Evolutionary conservation across 1,140 invertebrate genomes (phyloP).

Genomic region (Brachionus paranguensis): DNA sequence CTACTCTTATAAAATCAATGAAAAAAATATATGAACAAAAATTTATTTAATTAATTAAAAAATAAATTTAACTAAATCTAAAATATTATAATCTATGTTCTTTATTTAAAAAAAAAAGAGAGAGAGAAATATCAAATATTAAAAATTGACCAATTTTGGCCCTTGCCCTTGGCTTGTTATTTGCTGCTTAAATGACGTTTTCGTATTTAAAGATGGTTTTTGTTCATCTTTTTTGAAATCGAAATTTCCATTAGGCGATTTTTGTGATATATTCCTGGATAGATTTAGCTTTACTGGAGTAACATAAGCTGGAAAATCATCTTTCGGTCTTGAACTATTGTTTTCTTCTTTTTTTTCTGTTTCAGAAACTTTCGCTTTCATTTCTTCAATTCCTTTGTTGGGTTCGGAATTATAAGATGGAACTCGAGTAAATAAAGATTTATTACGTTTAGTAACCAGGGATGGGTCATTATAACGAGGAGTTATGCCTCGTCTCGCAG

Average conservation of each 20-base stretch:
- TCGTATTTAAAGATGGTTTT: not conserved
- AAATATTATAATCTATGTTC: not conserved
- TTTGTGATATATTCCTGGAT: not conserved
- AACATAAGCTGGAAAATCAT: not conserved
- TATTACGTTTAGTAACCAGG: not conserved
- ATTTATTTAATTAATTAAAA: not conserved
- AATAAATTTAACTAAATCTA: not conserved
- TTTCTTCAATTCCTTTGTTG: not conserved
- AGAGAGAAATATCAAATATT: not conserved
- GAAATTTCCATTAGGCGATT: not conserved
- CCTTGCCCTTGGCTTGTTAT: constrained; percentile 1
- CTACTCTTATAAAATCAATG: not conserved
- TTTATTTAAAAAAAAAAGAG: not conserved
- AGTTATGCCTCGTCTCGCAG: not conserved
- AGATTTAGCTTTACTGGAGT: not conserved
- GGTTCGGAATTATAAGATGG: not conserved
- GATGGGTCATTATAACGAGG: not conserved
- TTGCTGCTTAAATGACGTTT: constrained; percentile 21
- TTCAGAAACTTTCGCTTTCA: not conserved
- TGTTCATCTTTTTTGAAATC: not conserved
- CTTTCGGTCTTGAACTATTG: not conserved
- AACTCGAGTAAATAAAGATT: not conserved
- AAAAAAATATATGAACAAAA: not conserved
- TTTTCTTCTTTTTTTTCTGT: not conserved
- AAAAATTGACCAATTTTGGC: constrained; percentile 22